Percentiles rank a stretch among this genome's conserved stretches.
Evolutionary conservation across 2,113 vertebrate genomes (phyloP).

Genomic region (Halichoerus grypus): DNA sequence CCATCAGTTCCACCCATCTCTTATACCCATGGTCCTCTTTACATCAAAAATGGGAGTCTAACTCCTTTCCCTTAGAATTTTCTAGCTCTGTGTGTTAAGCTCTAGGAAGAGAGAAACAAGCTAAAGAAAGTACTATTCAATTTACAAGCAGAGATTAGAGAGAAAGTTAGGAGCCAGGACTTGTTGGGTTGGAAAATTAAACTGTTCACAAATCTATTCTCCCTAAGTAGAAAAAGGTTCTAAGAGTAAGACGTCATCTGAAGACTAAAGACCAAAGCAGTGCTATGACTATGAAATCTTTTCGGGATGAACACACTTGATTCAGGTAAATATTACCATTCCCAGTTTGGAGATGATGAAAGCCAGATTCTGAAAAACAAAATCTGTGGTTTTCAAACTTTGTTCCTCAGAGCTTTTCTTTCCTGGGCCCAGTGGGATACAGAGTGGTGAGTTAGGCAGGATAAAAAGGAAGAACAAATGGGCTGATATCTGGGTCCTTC

Average conservation of each 20-base stretch:
- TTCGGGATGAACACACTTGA: not conserved
- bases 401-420: not conserved
- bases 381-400: not conserved
- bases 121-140: not conserved
- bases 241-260: not conserved
- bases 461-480: not conserved
- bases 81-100: not conserved
- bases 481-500: not conserved
- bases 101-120: not conserved
- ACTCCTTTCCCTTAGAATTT: not conserved
- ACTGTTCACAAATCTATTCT: not conserved
- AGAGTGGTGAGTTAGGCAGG: not conserved
- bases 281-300: not conserved
- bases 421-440: not conserved
- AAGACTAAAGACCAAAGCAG: not conserved
- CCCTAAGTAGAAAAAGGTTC: not conserved
- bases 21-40: not conserved
- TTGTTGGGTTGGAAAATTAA: not conserved
- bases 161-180: not conserved
- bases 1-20: not conserved
- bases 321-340: not conserved
- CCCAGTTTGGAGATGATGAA: not conserved
- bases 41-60: not conserved
- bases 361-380: not conserved
- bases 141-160: not conserved